These are phyloP conservation scores for Shargacucullia verbasci DNA, from an alignment of 2,888 invertebrate genomes.

Conservation along the genomic window DNA sequence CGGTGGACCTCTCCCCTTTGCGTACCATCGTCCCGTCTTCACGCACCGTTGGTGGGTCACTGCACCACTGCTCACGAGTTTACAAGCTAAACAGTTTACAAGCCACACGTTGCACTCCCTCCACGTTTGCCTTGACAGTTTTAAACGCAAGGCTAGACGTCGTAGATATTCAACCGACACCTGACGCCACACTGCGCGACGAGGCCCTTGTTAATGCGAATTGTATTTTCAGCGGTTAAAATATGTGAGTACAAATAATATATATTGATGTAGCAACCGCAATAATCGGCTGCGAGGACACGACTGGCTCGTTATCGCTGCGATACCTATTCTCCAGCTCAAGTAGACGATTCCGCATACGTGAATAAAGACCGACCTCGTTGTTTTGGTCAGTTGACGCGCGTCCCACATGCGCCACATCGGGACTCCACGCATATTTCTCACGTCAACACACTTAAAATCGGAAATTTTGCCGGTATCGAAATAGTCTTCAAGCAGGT, in stretches of 20 bases:
- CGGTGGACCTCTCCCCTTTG: conserved; percentile 82
- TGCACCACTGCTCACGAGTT: conserved; percentile 75
- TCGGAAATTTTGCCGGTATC: conserved; percentile 38
- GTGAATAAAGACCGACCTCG: conserved; percentile 79
- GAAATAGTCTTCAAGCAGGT: conserved; percentile 39
- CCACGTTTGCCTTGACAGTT: conserved; percentile 68
- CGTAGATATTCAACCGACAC: conserved; percentile 55
- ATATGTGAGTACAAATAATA: conserved; percentile 63
- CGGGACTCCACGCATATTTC: conserved; percentile 65
- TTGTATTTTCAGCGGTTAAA: conserved; percentile 61
- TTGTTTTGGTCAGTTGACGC: conserved; percentile 82
- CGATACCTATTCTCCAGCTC: conserved; percentile 82
- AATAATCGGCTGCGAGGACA: conserved; percentile 85
- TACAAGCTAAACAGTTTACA: conserved; percentile 65
- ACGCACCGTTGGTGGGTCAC: conserved; percentile 85
- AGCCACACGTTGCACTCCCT: conserved; percentile 60
- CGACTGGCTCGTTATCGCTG: conserved; percentile 86
- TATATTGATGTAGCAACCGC: conserved; percentile 80
- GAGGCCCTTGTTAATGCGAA: conserved; percentile 62
- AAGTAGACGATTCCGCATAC: conserved; percentile 76
- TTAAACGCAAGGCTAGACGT: conserved; percentile 70
- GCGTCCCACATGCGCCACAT: conserved; percentile 75
- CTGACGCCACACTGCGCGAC: conserved; percentile 54
- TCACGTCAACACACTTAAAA: conserved; percentile 62
- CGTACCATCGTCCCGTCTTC: conserved; percentile 85